Conservation (phyloP, 2,888 invertebrate species). For the Tenthredo distinguenda region DNA sequence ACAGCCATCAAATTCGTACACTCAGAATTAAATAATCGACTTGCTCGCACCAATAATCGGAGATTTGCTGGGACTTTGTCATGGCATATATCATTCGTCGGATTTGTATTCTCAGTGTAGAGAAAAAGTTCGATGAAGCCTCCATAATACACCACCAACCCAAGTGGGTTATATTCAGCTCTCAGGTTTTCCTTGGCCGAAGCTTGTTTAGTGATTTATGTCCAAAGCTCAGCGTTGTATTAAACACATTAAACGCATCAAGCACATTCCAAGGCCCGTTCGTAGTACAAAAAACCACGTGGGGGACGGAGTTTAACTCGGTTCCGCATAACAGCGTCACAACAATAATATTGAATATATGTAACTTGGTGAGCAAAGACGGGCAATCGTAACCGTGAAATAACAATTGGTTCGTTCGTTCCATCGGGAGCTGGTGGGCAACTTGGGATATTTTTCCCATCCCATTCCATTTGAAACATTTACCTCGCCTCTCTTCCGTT, state of each 20-base stretch:
- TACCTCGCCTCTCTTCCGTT: background rate
- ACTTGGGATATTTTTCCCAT: background rate
- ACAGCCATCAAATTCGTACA: conserved; percentile 12
- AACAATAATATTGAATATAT: conserved; percentile 31
- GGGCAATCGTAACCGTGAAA: conserved; percentile 38
- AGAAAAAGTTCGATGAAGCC: background rate
- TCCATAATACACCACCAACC: conserved; percentile 15
- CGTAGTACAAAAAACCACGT: conserved; percentile 6
- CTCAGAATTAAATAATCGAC: background rate
- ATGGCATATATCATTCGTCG: background rate
- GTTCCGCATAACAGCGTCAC: conserved; percentile 32
- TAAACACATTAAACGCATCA: conserved; percentile 41
- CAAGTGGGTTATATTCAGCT: conserved; percentile 25
- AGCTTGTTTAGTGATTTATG: conserved; percentile 32
- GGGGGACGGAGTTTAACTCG: background rate
- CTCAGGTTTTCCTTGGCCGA: background rate
- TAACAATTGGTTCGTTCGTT: conserved; percentile 13
- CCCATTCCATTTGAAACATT: background rate
- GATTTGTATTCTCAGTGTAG: background rate
- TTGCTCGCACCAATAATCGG: background rate
- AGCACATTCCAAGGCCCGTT: conserved; percentile 20
- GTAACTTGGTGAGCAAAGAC: background rate
- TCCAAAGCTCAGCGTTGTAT: conserved; percentile 10
- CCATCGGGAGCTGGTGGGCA: background rate
- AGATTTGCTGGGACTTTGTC: background rate